Conservation (phyloP, 2,888 invertebrate genomes). For the Chymomyza amoena region DNA sequence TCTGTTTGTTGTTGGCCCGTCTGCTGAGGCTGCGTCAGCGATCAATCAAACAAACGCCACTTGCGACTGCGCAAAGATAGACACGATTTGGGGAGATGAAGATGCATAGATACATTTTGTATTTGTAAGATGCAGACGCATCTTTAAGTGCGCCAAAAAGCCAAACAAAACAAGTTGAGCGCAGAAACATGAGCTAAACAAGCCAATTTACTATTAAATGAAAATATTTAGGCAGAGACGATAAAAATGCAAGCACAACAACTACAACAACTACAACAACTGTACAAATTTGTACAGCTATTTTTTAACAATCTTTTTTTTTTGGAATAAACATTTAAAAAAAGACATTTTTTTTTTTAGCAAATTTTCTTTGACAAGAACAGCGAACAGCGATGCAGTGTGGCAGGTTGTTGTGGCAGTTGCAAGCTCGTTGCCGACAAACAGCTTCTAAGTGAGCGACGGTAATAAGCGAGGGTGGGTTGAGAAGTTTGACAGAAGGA, state of each 20-base stretch:
- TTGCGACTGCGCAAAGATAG: neutral
- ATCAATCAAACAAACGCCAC: conserved; percentile 52
- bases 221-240: conserved; percentile 1
- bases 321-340: neutral
- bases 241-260: conserved; percentile 2
- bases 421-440: conserved; percentile 23
- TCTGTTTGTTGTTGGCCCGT: neutral
- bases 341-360: neutral
- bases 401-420: neutral
- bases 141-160: conserved; percentile 38
- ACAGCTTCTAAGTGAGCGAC: conserved; percentile 26
- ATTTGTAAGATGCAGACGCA: conserved; percentile 19
- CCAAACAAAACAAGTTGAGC: conserved; percentile 56
- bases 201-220: conserved; percentile 57
- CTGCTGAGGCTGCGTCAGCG: neutral
- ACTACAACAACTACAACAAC: conserved; percentile 18
- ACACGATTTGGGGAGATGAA: neutral
- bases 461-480: neutral
- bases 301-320: conserved; percentile 7
- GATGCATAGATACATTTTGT: neutral
- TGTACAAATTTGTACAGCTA: conserved; percentile 51
- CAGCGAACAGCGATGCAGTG: conserved; percentile 19
- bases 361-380: conserved; percentile 55
- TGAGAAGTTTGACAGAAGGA: no score
- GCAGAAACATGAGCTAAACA: conserved; percentile 66